phyloP scores from a whole-genome alignment of 2,888 invertebrate genomes.

The Pseudococcus jackbeardsleyi region DNA sequence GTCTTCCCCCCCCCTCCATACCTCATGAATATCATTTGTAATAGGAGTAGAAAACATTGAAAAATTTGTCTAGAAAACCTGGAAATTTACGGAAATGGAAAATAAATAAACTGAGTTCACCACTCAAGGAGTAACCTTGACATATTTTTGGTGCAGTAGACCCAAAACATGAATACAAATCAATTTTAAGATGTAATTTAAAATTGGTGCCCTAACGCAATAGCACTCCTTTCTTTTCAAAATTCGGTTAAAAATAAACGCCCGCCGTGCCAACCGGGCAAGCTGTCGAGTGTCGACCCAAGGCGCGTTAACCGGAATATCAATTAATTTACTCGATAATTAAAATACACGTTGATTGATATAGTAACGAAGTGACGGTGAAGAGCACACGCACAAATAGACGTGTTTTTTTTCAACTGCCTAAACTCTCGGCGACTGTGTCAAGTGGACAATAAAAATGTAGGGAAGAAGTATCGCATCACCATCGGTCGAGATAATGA shows the following conservation, averaged over 20 bases:
- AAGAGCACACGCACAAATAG: background rate
- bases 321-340: background rate
- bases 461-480: background rate
- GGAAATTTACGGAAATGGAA: too few species aligned
- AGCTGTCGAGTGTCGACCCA: background rate
- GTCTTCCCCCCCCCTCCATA: too few species aligned
- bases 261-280: background rate
- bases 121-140: too few species aligned
- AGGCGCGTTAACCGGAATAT: background rate
- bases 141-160: too few species aligned
- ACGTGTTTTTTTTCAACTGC: background rate
- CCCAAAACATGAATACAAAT: too few species aligned
- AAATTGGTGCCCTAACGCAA: too few species aligned
- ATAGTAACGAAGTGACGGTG: background rate
- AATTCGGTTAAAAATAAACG: background rate
- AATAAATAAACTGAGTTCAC: too few species aligned
- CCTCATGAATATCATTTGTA: too few species aligned
- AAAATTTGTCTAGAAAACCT: too few species aligned
- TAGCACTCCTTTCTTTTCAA: too few species aligned
- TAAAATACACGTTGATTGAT: slow-evolving; percentile 16
- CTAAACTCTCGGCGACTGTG: background rate
- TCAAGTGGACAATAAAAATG: background rate
- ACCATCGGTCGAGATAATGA: background rate
- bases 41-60: too few species aligned
- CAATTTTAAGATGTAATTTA: too few species aligned